Evolutionary conservation across 1,140 invertebrate species (phyloP).

Genomic region (Proales similis): DNA sequence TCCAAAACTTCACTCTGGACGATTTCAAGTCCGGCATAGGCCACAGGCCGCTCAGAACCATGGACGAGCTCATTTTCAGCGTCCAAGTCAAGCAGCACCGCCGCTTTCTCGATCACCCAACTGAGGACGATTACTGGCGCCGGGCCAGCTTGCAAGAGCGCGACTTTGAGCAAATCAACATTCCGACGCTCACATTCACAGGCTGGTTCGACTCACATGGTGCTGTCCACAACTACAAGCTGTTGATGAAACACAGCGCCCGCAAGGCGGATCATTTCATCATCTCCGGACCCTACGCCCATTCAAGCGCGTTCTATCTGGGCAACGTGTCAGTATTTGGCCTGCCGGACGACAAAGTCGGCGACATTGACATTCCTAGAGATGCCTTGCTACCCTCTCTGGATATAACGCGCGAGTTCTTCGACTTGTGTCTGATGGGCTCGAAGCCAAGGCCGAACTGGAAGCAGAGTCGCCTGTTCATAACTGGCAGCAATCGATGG

Average conservation of each 20-base stretch:
- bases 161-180: slow-evolving; percentile 1
- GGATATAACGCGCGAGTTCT: slow-evolving; percentile 9
- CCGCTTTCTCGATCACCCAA: slow-evolving; percentile 10
- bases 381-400: slow-evolving; percentile 17
- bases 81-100: neutral
- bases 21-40: neutral
- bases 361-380: neutral
- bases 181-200: slow-evolving; percentile 6
- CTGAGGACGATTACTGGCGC: neutral
- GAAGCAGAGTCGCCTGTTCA: neutral
- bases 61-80: neutral
- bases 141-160: neutral
- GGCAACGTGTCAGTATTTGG: neutral
- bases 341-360: neutral
- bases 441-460: neutral
- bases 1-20: neutral
- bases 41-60: slow-evolving; percentile 14
- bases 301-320: slow-evolving; percentile 5
- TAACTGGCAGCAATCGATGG: slow-evolving; percentile 14
- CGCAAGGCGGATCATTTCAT: slow-evolving; percentile 14
- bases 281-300: slow-evolving; percentile 11
- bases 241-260: neutral
- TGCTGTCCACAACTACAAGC: neutral
- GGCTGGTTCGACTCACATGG: slow-evolving; percentile 19
- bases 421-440: slow-evolving; percentile 23